Evolutionary conservation across 2,888 invertebrate species (phyloP), one percentile per base, ranked within the genome.

Genomic region (Hyposoter didymator): DNA sequence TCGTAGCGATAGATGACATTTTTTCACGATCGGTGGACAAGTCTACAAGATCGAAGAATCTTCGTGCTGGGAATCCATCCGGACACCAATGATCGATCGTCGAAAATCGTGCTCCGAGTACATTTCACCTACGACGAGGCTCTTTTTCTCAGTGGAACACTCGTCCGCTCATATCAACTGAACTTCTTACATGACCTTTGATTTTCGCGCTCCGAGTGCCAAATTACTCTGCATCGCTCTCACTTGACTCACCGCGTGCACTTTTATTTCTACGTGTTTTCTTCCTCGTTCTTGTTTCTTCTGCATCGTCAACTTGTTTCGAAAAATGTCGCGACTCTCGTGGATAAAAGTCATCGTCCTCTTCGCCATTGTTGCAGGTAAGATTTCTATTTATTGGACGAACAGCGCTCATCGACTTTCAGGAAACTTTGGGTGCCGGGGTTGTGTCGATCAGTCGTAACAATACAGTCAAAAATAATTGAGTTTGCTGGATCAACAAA

Each of bases 271-370:
- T 12, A 64, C 19, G 52, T 5, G 52, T 52, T 35, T 39, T 2
- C 7, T 35, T 10, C 14, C 17, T 39, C 7, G 7, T 32, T 4
- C 22, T 19, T 75, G 28, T 47, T 32, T 45, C 2, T 7, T 3
- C 12, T 8, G 47, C 12, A 35, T 6, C 28, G 14, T 66, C 1
- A 49, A 5, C 35, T 49, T 45, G 0, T 19, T 47, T 35, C 28
- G 35, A 86, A 82, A 86, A 88, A 92, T 91, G 92, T 81, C 88
- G 88, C 89, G 88, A 87, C 88, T 90, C 90, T 90, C 90, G 88
- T 92, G 92, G 92, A 90, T 92, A 89, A 88, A 84, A 78, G 88
- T 90, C 67, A 81, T 87, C 62, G 73, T 92, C 83, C 87, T 88
- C 69, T 87, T 91, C 82, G 79, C 89, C 83, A 80, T 82, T 78